Conservation (phyloP, 2,113 vertebrate genomes). For the Corythaixoides concolor region DNA sequence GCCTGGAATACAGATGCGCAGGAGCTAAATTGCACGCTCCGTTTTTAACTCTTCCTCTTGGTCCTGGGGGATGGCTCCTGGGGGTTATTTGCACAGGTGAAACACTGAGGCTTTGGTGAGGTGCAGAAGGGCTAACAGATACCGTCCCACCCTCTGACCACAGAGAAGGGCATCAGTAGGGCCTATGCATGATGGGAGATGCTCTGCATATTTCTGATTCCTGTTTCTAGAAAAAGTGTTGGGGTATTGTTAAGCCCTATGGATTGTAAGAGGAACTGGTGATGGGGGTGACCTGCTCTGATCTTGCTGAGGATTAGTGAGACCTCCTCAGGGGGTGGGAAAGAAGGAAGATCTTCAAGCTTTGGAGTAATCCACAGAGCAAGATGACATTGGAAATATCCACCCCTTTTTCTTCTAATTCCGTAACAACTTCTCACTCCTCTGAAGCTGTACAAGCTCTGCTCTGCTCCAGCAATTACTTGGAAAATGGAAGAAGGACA, state of each 20-base stretch:
- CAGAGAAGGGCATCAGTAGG: not conserved
- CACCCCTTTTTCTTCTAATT: not conserved
- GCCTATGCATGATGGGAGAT: not conserved
- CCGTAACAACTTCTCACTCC: not conserved
- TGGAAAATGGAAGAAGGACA: not conserved
- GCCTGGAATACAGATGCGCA: not conserved
- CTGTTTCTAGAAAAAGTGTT: not conserved
- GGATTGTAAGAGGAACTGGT: not conserved
- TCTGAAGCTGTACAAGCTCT: not conserved
- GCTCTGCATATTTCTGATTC: not conserved
- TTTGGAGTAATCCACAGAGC: not conserved
- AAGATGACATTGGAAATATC: not conserved
- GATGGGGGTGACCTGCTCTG: not conserved
- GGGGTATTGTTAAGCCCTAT: not conserved
- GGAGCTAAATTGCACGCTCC: not conserved
- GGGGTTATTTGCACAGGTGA: slow-evolving; percentile 30
- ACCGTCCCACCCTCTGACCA: not conserved
- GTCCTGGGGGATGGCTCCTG: not conserved
- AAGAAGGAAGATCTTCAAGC: not conserved
- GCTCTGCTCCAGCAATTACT: not conserved
- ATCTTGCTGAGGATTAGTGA: not conserved
- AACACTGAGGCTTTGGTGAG: not conserved
- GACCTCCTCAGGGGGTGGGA: not conserved
- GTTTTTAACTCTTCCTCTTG: not conserved
- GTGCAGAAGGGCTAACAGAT: not conserved